phyloP scores from a whole-genome alignment of 2,113 vertebrate genomes.

The Neotoma lepida region DNA sequence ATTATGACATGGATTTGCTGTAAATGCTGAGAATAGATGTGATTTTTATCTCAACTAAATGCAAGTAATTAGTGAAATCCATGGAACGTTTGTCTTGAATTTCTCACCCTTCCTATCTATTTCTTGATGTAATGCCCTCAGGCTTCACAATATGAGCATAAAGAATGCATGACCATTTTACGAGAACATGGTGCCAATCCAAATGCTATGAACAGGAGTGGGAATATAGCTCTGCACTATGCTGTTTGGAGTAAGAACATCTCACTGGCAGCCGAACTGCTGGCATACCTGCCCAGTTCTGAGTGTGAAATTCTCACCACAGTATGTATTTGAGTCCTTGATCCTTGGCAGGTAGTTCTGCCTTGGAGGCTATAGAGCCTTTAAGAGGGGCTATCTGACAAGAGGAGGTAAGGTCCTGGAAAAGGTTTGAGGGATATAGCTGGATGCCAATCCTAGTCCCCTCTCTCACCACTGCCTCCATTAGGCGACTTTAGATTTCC shows the following conservation, averaged over 20 bases:
- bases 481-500: neutral
- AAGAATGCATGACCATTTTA: neutral
- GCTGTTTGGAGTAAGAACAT: neutral
- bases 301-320: neutral
- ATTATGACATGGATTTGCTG: neutral
- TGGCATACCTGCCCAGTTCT: neutral
- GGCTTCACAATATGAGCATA: neutral
- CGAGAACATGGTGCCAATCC: neutral
- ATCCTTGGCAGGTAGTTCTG: neutral
- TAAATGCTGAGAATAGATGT: neutral
- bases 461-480: neutral
- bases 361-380: neutral
- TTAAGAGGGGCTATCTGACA: neutral
- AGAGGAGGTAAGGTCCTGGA: neutral
- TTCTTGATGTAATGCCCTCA: neutral
- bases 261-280: neutral
- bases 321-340: neutral
- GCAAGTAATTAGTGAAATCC: neutral
- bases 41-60: neutral
- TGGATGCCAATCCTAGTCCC: neutral
- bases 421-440: neutral
- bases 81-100: neutral
- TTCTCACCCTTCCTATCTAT: neutral
- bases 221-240: neutral
- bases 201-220: neutral